phyloP scores from a whole-genome alignment of 2,888 invertebrate genomes.

The Brassicogethes aeneus region DNA sequence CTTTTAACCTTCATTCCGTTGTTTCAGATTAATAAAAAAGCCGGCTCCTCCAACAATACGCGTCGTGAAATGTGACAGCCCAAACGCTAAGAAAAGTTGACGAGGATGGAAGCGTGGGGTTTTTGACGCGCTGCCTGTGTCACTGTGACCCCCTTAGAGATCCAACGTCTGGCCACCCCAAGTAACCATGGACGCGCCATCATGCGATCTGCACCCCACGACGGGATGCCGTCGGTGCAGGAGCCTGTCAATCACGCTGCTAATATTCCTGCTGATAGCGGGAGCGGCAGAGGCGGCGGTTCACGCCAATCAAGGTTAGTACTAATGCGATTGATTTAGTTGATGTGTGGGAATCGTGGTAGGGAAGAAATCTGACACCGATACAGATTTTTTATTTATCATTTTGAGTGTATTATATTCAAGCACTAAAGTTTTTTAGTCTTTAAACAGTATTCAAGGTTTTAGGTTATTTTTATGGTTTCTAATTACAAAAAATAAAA shows the following conservation, averaged over 20 bases:
- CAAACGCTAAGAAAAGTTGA: slow-evolving; percentile 1
- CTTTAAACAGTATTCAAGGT: too few species aligned
- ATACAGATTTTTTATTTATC: too few species aligned
- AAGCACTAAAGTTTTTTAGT: too few species aligned
- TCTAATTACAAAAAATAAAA: too few species aligned
- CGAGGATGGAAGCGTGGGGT: slow-evolving; percentile 17
- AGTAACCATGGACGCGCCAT: slow-evolving; percentile 29
- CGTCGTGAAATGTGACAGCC: slow-evolving; percentile 17
- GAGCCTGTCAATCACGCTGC: slow-evolving; percentile 26
- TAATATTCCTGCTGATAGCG: slow-evolving; percentile 30
- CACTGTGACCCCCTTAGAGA: slow-evolving; percentile 23
- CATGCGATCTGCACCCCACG: slow-evolving; percentile 16
- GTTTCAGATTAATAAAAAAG: too few species aligned
- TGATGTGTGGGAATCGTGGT: too few species aligned
- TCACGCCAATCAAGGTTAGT: slow-evolving; percentile 30
- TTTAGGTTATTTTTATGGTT: too few species aligned
- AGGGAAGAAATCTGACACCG: too few species aligned
- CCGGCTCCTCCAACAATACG: too few species aligned
- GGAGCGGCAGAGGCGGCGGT: slow-evolving; percentile 23
- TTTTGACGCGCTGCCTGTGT: slow-evolving; percentile 19
- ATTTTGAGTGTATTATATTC: too few species aligned
- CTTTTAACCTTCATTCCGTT: too few species aligned
- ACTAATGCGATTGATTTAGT: slow-evolving; percentile 7
- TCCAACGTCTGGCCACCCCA: slow-evolving; percentile 14
- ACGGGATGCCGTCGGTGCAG: slow-evolving; percentile 16